phyloP scores from a whole-genome alignment of 2,113 vertebrate genomes.

The Gopherus evgoodei region DNA sequence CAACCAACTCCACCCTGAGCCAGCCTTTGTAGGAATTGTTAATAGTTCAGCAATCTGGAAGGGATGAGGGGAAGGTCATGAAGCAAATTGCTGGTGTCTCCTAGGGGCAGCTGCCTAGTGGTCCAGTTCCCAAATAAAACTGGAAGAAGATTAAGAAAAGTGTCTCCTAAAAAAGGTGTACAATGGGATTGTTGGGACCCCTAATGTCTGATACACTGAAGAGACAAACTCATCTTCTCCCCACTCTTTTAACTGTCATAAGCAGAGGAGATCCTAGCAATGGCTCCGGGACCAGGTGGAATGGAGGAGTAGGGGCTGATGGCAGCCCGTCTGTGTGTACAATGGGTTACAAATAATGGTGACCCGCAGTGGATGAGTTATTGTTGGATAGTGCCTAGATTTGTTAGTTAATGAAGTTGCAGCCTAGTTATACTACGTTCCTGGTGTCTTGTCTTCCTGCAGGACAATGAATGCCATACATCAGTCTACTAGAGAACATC shows the following conservation, averaged over 20 bases:
- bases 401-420: background rate
- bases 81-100: background rate
- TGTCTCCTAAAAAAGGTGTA: background rate
- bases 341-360: background rate
- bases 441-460: background rate
- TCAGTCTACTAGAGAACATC: background rate
- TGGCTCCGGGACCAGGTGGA: background rate
- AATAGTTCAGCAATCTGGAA: too few relatives aligned
- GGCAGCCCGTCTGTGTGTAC: background rate
- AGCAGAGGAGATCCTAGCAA: background rate
- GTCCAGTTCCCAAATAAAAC: background rate
- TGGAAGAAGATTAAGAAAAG: background rate
- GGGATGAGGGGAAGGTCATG: too few relatives aligned
- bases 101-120: background rate
- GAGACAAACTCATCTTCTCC: background rate
- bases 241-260: background rate
- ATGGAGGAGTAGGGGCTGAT: background rate
- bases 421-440: background rate
- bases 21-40: too few relatives aligned
- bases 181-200: background rate
- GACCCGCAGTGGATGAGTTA: background rate
- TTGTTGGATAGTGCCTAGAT: background rate
- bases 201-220: background rate
- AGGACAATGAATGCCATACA: background rate
- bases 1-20: background rate